phyloP scores from a whole-genome alignment of 2,888 invertebrate species.

The Dryadula phaetusa region DNA sequence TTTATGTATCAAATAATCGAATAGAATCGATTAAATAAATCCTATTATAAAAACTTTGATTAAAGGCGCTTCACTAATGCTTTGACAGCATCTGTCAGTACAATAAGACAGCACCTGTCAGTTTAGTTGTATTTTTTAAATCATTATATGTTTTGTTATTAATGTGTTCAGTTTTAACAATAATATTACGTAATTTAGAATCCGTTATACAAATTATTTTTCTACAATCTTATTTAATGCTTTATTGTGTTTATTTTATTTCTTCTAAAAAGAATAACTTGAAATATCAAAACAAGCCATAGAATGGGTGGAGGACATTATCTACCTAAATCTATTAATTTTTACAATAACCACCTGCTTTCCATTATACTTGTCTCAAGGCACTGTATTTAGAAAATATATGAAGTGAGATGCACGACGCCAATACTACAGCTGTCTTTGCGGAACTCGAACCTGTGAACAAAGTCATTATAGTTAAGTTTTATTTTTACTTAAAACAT shows the following conservation, averaged over 20 bases:
- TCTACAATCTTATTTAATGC: no score
- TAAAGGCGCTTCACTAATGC: no score
- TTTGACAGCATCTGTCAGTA: no score
- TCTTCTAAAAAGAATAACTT: no score
- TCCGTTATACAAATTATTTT: no score
- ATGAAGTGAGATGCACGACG: conserved; percentile 60
- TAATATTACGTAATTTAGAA: no score
- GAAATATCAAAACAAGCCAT: conserved; percentile 13
- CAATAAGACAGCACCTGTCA: no score
- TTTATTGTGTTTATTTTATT: no score
- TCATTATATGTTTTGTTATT: no score
- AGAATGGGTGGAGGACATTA: conserved; percentile 41
- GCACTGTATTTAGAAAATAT: conserved; percentile 79
- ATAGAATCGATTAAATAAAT: neutral
- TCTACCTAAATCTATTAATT: conserved; percentile 56
- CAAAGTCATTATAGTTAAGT: conserved; percentile 42
- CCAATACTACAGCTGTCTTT: conserved; percentile 52
- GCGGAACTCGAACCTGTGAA: conserved; percentile 64
- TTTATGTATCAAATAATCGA: neutral
- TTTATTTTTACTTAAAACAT: neutral
- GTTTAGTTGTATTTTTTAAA: no score
- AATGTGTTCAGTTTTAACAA: no score
- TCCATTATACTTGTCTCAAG: conserved; percentile 70
- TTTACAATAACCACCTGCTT: conserved; percentile 50
- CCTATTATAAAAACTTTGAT: no score